Evolutionary conservation across 2,113 vertebrate genomes (phyloP).

Genomic region (Tyto alba): DNA sequence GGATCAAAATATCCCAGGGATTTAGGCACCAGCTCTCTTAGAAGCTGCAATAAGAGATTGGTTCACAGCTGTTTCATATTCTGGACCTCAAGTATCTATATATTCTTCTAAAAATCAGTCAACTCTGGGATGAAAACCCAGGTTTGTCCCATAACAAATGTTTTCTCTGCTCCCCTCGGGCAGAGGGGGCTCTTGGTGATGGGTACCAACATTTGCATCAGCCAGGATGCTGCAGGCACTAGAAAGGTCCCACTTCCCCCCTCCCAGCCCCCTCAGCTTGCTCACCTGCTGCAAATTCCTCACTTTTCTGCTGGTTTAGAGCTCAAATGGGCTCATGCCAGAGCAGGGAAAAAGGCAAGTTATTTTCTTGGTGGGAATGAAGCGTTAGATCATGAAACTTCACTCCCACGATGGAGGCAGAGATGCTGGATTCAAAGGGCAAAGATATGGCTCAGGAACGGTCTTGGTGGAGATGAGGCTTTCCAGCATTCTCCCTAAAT

Average conservation of each 20-base stretch:
- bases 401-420: accelerated
- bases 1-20: background rate
- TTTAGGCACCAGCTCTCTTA: background rate
- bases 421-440: background rate
- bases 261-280: background rate
- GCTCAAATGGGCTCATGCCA: accelerated
- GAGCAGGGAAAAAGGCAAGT: background rate
- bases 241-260: background rate
- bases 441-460: accelerated
- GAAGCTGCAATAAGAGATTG: background rate
- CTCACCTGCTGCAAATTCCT: background rate
- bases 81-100: background rate
- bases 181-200: background rate
- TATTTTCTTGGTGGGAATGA: background rate
- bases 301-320: background rate
- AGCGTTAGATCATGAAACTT: too few relatives aligned
- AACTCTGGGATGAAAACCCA: accelerated
- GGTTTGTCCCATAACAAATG: accelerated
- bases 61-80: background rate
- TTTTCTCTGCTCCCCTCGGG: background rate
- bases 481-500: background rate
- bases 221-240: background rate
- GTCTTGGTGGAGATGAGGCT: background rate
- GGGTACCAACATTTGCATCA: accelerated
- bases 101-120: background rate